Evolutionary conservation across 2,113 vertebrate species (phyloP), one percentile per base, ranked within the genome.

Genomic region (Tachycineta bicolor): DNA sequence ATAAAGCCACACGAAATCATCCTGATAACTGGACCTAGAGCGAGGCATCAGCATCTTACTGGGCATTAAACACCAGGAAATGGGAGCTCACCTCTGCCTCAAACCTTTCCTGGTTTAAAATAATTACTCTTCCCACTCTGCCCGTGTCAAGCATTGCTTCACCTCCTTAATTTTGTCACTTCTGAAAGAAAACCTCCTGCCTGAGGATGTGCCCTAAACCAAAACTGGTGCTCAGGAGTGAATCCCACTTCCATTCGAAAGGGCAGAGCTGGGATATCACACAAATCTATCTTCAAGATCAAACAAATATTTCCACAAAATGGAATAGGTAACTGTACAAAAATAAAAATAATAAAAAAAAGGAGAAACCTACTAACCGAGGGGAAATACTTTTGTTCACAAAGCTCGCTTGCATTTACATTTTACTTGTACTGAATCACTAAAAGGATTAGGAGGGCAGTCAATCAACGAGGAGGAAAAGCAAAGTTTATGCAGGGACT

Each of bases 371-470:
- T 29, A 10, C 14, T 41, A 28, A 83, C 13, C 1, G 3, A 71
- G 60, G 41, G n/a, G 31, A 92, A 89, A 86, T 78, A 81, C 44
- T 88, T 84, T 75, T 83, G 64, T 49, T 74, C 81, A 64, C 76
- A 47, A 67, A 74, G 71, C 80, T 92, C 11, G 5, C 80, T 90
- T 41, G 49, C 65, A 83, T 89, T 90, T 92, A 43, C 83, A 53
- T 92, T 96, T 95, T 75, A 20, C 77, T 90, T 44, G n/a, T 29
- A 68, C 41, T 79, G 86, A 83, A 56, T 89, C 88, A 83, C 90
- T 91, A 50, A 93, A 95, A 59, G 90, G 92, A 92, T 90, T 91
- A 92, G 67, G 89, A 86, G 59, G 78, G 90, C 82, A 90, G 65
- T 92, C 77, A 86, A 67, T 79, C 87, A 91, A 4, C 25, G 26